These are phyloP conservation scores for Lytechinus variegatus DNA, from an alignment of 35 echinoderm and acorn worm genomes.

Conservation along the genomic window DNA sequence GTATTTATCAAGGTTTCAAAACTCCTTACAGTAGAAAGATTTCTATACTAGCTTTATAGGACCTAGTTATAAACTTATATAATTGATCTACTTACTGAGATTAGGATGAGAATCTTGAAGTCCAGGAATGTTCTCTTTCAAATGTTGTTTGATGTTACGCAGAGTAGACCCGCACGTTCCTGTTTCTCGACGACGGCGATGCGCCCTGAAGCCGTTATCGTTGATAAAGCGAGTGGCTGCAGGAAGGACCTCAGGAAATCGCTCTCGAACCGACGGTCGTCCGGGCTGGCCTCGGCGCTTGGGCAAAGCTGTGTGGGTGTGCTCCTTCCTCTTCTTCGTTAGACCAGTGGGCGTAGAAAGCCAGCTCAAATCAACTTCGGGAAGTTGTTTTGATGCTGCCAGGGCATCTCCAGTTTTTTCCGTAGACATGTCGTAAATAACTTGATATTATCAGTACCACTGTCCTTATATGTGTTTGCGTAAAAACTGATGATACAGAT, in stretches of 20 bases:
- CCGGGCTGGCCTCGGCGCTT: not conserved
- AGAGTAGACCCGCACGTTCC: not conserved
- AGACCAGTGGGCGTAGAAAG: not conserved
- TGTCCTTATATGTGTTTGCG: too few species aligned
- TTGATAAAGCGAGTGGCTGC: not conserved
- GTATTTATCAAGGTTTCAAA: too few species aligned
- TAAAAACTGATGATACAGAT: too few species aligned
- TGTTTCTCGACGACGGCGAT: not conserved
- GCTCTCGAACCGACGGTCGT: not conserved
- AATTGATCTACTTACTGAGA: not conserved
- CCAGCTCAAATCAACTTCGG: not conserved
- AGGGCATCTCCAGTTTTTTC: not conserved
- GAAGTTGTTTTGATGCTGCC: not conserved
- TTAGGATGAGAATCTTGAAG: not conserved
- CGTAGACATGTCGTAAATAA: not conserved
- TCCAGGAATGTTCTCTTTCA: not conserved
- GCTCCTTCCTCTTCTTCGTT: not conserved
- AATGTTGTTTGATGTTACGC: not conserved
- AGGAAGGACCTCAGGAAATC: not conserved
- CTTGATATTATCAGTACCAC: too few species aligned
- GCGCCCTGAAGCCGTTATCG: not conserved
- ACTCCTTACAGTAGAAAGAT: too few species aligned
- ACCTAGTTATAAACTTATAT: too few species aligned
- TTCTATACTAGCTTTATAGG: too few species aligned
- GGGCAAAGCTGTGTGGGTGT: too few species aligned